phyloP scores from a whole-genome alignment of 2,797 vertebrate genomes.

The Gambelia wislizenii region DNA sequence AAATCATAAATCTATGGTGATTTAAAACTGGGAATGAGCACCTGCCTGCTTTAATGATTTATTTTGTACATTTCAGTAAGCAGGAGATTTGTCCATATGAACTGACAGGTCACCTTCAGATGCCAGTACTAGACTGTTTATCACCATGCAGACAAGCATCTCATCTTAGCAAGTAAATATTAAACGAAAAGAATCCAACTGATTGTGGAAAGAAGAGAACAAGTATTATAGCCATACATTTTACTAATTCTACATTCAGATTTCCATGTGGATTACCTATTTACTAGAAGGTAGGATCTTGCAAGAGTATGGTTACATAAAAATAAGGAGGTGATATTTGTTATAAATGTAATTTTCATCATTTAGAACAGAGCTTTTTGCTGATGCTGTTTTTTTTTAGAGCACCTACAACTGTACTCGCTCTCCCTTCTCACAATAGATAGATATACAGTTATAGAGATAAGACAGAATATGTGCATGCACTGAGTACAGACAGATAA shows the following conservation, averaged over 20 bases:
- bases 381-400: conserved; percentile 22
- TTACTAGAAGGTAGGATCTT: conserved; percentile 85
- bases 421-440: too few relatives aligned
- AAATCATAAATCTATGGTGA: conserved; percentile 99
- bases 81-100: conserved; percentile 99
- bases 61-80: conserved; percentile 99
- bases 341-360: conserved; percentile 90
- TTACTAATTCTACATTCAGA: conserved; percentile 89
- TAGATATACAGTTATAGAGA: too few relatives aligned
- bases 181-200: conserved; percentile 99
- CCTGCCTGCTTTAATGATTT: conserved; percentile 99
- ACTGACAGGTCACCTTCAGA: conserved; percentile 99
- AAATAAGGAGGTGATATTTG: conserved; percentile 90
- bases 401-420: too few relatives aligned
- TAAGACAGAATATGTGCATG: too few relatives aligned
- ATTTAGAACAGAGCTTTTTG: conserved; percentile 69
- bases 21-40: conserved; percentile 97
- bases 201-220: conserved; percentile 94
- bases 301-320: conserved; percentile 93
- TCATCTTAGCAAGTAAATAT: conserved; percentile 99
- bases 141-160: conserved; percentile 99
- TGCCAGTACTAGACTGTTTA: conserved; percentile 99
- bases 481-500: not conserved
- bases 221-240: conserved; percentile 94
- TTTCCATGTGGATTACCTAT: conserved; percentile 69